A percentile compares a stretch with the other conserved stretches of the same genome.
These are phyloP conservation scores for Oikopleura vanhoeffeni DNA, from an alignment of 23 tunicate genomes.

Conservation along the genomic window DNA sequence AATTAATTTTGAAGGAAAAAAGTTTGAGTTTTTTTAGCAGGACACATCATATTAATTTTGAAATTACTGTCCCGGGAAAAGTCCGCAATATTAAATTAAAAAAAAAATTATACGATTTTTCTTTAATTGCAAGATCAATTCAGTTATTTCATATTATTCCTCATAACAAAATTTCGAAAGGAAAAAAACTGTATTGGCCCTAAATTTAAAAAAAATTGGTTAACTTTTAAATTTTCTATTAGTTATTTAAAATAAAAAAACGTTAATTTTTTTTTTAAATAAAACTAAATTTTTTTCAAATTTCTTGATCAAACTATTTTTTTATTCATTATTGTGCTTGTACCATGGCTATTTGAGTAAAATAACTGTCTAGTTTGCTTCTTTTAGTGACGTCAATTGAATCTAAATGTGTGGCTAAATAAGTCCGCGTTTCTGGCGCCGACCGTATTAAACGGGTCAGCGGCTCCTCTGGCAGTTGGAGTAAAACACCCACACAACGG, in stretches of 20 bases:
- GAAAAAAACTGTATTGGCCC: too few relatives aligned
- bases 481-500: slow-evolving; percentile 10
- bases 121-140: too few relatives aligned
- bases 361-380: neutral
- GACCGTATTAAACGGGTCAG: neutral
- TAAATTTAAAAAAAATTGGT: neutral
- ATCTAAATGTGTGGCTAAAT: neutral
- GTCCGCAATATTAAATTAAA: too few relatives aligned
- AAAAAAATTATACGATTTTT: too few relatives aligned
- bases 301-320: too few relatives aligned
- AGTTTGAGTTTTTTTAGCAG: too few relatives aligned
- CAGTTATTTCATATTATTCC: too few relatives aligned
- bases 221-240: neutral
- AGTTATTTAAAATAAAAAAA: neutral
- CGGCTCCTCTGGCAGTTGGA: slow-evolving; percentile 1
- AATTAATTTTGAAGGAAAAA: too few relatives aligned
- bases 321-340: too few relatives aligned
- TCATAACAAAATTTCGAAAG: too few relatives aligned
- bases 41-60: too few relatives aligned
- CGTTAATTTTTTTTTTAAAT: neutral
- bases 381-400: neutral
- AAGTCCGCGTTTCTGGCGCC: neutral
- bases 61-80: too few relatives aligned
- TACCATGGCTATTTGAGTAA: neutral
- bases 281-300: neutral